Conservation (phyloP, 1,140 invertebrate species). For the Physella acuta region DNA sequence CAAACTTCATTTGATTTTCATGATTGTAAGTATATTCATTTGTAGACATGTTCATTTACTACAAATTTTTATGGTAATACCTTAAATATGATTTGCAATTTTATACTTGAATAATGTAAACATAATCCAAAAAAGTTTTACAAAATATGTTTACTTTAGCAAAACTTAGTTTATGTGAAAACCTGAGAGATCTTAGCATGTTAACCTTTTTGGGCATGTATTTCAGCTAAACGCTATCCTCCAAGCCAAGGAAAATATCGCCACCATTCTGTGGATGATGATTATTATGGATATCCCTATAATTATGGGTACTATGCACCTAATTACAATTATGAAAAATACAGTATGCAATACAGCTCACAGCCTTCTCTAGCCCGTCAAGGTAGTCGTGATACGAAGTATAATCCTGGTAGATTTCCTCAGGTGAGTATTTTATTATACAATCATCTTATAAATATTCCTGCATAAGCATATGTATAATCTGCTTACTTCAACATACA, state of each 20-base stretch:
- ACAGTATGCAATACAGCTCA: constrained; percentile 48
- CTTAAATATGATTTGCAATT: too few species aligned
- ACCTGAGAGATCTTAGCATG: too few species aligned
- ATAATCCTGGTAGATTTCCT: constrained; percentile 40
- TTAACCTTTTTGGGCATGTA: neutral
- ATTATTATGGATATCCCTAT: constrained; percentile 47
- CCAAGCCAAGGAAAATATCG: constrained; percentile 38
- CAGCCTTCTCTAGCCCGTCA: constrained; percentile 50
- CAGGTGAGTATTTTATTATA: constrained; percentile 30
- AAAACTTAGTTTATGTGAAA: neutral
- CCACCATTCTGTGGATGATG: constrained; percentile 54
- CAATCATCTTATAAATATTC: too few species aligned
- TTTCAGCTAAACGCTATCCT: constrained; percentile 32
- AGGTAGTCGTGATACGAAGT: constrained; percentile 40
- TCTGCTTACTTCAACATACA: too few species aligned
- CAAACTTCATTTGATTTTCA: constrained; percentile 40
- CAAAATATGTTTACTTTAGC: neutral
- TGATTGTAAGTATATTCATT: constrained; percentile 19
- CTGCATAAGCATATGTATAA: too few species aligned
- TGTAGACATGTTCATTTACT: too few species aligned
- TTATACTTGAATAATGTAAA: too few species aligned
- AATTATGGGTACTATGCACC: constrained; percentile 46
- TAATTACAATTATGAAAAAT: constrained; percentile 38
- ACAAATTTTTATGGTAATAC: too few species aligned
- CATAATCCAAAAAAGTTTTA: neutral